Percentiles rank a stretch among this genome's conserved stretches.
Conservation (phyloP, 2,113 vertebrate species). For the Psettodes erumei region DNA sequence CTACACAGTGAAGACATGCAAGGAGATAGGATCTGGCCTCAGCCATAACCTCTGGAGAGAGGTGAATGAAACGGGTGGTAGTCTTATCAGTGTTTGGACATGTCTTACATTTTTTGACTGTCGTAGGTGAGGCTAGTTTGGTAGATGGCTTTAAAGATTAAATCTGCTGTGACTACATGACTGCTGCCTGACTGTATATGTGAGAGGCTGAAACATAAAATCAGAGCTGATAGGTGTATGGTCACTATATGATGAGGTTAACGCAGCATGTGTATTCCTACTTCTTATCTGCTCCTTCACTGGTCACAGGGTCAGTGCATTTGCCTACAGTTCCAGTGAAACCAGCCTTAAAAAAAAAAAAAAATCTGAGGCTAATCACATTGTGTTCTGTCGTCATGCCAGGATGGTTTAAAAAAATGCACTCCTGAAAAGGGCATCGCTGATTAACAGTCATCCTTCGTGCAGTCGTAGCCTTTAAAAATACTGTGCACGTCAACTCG, state of each 20-base stretch:
- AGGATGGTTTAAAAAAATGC: neutral
- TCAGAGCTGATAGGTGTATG: neutral
- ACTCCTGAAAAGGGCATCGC: neutral
- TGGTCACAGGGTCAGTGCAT: neutral
- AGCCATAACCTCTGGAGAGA: conserved; percentile 1
- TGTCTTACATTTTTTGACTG: neutral
- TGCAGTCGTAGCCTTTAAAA: neutral
- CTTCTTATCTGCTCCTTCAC: neutral
- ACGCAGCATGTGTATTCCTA: neutral
- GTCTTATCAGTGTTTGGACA: neutral
- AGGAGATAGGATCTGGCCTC: neutral
- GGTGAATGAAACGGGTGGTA: conserved; percentile 10
- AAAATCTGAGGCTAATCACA: too few species aligned
- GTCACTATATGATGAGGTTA: conserved; percentile 2
- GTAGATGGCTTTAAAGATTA: neutral
- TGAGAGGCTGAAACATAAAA: neutral
- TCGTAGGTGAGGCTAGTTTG: neutral
- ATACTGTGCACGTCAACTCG: neutral
- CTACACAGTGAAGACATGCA: neutral
- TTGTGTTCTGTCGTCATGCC: neutral
- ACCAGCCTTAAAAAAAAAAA: neutral
- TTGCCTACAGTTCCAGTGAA: neutral
- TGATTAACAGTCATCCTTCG: neutral
- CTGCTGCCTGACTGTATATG: neutral
- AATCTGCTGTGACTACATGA: neutral